Percentiles rank a stretch among this genome's conserved stretches.
Evolutionary conservation across 2,113 vertebrate species (phyloP).

Genomic region (Lepisosteus oculatus): DNA sequence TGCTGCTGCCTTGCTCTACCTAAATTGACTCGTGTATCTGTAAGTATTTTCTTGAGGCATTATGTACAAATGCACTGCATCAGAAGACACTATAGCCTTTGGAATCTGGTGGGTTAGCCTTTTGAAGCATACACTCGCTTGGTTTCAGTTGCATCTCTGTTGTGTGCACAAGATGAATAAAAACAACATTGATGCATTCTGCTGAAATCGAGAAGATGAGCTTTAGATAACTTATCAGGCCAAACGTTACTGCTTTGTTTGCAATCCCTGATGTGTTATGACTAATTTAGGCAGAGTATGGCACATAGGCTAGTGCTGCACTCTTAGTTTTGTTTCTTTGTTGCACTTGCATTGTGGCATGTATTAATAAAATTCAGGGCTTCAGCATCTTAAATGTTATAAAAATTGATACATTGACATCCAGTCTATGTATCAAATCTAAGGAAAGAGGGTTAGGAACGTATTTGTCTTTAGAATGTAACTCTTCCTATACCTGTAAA

Average conservation of each 20-base stretch:
- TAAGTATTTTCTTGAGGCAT: conserved; percentile 16
- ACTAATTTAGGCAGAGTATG: conserved; percentile 36
- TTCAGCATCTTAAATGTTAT: too few relatives aligned
- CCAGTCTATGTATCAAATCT: too few relatives aligned
- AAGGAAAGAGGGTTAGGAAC: too few relatives aligned
- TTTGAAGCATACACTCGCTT: conserved; percentile 15
- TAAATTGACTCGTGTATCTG: too few relatives aligned
- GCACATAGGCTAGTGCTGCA: conserved; percentile 24
- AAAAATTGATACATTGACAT: too few relatives aligned
- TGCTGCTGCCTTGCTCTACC: too few relatives aligned
- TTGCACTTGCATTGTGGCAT: too few relatives aligned
- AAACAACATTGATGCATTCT: conserved; percentile 31
- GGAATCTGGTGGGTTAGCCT: conserved; percentile 10
- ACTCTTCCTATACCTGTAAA: too few relatives aligned
- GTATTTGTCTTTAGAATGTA: too few relatives aligned
- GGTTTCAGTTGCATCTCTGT: conserved; percentile 21
- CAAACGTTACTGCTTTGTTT: conserved; percentile 26
- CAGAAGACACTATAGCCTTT: background rate
- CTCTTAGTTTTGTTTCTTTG: conserved; percentile 16
- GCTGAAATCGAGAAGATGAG: conserved; percentile 48
- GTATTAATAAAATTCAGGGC: too few relatives aligned
- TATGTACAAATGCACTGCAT: background rate
- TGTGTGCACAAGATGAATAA: conserved; percentile 32
- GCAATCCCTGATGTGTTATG: conserved; percentile 36
- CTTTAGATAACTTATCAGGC: conserved; percentile 26